Conservation (phyloP, 2,113 vertebrate species). For the Mustela lutreola region DNA sequence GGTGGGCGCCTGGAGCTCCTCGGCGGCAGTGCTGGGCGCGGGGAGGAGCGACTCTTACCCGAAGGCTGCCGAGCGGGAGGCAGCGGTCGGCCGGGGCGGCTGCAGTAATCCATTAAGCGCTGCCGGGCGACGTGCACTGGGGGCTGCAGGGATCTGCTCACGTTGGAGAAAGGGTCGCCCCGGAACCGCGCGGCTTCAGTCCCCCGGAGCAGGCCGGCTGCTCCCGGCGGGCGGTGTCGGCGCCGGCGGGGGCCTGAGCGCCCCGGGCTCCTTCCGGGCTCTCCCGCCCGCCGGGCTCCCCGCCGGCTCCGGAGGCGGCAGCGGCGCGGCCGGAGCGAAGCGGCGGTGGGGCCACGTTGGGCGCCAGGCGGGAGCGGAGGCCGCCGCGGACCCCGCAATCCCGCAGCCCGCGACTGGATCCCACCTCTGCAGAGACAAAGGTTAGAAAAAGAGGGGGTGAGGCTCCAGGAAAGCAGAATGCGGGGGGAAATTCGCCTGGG, state of each 20-base stretch:
- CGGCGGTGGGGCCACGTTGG: neutral
- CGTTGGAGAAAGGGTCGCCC: neutral
- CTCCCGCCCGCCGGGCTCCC: slow-evolving; percentile 50
- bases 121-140: slow-evolving; percentile 68
- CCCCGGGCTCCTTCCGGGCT: slow-evolving; percentile 53
- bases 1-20: neutral
- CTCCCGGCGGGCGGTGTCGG: neutral
- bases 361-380: slow-evolving; percentile 54
- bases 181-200: neutral
- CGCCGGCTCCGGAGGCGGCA: neutral
- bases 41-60: slow-evolving; percentile 84
- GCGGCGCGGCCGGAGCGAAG: neutral
- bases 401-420: slow-evolving; percentile 83
- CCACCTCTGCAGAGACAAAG: slow-evolving; percentile 91
- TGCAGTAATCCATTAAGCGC: slow-evolving; percentile 87
- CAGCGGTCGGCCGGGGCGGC: slow-evolving; percentile 73
- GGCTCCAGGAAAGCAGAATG: slow-evolving; percentile 95
- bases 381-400: slow-evolving; percentile 72
- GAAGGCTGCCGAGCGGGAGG: slow-evolving; percentile 67
- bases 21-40: neutral
- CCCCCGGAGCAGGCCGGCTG: slow-evolving; percentile 53
- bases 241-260: slow-evolving; percentile 47
- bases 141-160: slow-evolving; percentile 34
- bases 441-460: slow-evolving; percentile 94
- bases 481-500: slow-evolving; percentile 95